Percentiles rank a stretch among this genome's conserved stretches.
Conservation (phyloP, 2,113 vertebrate genomes). For the Gymnorhina tibicen region DNA sequence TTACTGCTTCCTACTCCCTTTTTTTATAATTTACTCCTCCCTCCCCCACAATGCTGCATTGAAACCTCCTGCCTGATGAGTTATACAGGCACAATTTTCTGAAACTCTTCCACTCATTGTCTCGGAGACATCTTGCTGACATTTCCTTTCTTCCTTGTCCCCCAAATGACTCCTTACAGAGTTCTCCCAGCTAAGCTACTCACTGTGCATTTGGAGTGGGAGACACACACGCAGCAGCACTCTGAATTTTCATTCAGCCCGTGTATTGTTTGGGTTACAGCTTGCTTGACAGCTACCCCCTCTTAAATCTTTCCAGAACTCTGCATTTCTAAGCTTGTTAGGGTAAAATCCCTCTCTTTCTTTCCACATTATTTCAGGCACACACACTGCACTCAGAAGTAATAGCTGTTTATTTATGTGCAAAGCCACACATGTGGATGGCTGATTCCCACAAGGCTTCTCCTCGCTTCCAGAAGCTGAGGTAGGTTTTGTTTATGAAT, state of each 20-base stretch:
- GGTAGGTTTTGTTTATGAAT: background rate
- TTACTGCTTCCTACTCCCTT: background rate
- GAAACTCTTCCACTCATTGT: constrained; percentile 48
- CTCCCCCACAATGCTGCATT: background rate
- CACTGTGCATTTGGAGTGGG: background rate
- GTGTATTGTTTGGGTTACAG: constrained; percentile 29
- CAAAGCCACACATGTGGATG: constrained; percentile 7
- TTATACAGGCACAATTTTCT: constrained; percentile 5
- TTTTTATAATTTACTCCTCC: background rate
- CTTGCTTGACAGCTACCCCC: constrained; percentile 18
- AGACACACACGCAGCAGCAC: background rate
- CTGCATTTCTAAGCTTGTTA: background rate
- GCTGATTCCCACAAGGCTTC: background rate
- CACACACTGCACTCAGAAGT: constrained; percentile 17
- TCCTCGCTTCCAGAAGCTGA: background rate
- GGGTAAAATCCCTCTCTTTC: background rate
- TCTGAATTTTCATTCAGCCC: constrained; percentile 22
- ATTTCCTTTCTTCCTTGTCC: constrained; percentile 34
- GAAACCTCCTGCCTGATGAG: background rate
- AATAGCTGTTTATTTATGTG: constrained; percentile 46
- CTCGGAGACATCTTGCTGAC: background rate
- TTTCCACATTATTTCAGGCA: constrained; percentile 2
- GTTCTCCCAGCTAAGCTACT: background rate
- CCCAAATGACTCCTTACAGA: constrained; percentile 3
- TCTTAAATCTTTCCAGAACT: constrained; percentile 16